Evolutionary conservation across 2,113 vertebrate species (phyloP).

Genomic region (Pseudolaguvia tuberculata): DNA sequence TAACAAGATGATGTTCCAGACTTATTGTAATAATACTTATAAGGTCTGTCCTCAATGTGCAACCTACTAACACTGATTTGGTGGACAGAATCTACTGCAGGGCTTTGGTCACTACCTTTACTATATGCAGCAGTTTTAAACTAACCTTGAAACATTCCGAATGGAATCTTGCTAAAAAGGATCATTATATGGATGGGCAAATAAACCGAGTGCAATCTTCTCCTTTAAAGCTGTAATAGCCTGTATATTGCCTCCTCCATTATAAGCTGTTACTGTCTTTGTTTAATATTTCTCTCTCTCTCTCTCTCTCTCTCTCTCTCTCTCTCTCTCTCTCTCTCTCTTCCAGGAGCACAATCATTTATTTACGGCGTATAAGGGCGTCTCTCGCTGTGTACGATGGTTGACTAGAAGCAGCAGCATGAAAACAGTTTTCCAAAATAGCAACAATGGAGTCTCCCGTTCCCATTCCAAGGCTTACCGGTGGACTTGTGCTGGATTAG

Average conservation of each 20-base stretch:
- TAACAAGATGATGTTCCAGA: slow-evolving; percentile 39
- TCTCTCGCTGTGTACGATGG: slow-evolving; percentile 22
- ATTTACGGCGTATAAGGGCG: slow-evolving; percentile 12
- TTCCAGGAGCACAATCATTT: slow-evolving; percentile 48
- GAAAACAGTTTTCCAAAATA: slow-evolving; percentile 68
- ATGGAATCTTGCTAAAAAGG: slow-evolving; percentile 56
- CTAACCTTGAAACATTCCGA: slow-evolving; percentile 59
- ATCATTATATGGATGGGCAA: slow-evolving; percentile 53
- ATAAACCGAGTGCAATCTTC: slow-evolving; percentile 65
- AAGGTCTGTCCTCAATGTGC: slow-evolving; percentile 47
- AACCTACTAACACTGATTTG: slow-evolving; percentile 46
- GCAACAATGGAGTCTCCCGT: slow-evolving; percentile 65
- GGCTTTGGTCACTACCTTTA: neutral
- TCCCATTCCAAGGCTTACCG: slow-evolving; percentile 98
- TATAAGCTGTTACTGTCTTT: slow-evolving; percentile 57
- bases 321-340: slow-evolving; percentile 56
- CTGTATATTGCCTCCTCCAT: slow-evolving; percentile 66
- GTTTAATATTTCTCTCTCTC: slow-evolving; percentile 65
- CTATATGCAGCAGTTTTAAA: neutral
- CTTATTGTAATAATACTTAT: slow-evolving; percentile 50
- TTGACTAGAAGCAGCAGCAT: slow-evolving; percentile 88
- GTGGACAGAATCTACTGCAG: neutral
- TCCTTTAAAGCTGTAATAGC: slow-evolving; percentile 60
- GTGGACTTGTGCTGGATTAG: slow-evolving; percentile 93
- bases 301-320: slow-evolving; percentile 57